Evolutionary conservation across 2,113 vertebrate species (phyloP).

Genomic region (Lichenostomus cassidix): DNA sequence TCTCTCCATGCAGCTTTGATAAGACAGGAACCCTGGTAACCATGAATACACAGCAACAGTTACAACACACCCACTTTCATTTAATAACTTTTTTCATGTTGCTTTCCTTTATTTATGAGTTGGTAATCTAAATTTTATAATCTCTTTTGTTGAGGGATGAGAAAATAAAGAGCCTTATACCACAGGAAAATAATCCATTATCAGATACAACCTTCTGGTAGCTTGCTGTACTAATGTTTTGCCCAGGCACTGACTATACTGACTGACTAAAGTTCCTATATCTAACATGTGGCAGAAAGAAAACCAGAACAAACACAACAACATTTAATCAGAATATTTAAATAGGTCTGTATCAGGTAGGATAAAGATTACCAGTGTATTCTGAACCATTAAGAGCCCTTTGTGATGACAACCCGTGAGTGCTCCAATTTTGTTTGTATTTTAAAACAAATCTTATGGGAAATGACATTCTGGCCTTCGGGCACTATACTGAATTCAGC

Average conservation of each 20-base stretch:
- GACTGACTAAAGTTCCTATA: neutral
- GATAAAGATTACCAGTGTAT: neutral
- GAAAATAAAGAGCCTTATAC: neutral
- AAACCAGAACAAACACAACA: neutral
- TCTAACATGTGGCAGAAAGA: neutral
- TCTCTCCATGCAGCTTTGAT: neutral
- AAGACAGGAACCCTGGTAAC: neutral
- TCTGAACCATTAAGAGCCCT: neutral
- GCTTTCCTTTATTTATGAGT: neutral
- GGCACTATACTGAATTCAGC: neutral
- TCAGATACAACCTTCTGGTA: neutral
- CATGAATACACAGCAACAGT: neutral
- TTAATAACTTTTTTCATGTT: neutral
- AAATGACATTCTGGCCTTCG: constrained; percentile 10
- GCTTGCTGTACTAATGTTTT: neutral
- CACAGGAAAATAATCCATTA: neutral
- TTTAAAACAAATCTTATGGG: neutral
- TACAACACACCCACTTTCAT: neutral
- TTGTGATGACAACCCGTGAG: neutral
- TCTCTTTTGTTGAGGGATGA: neutral
- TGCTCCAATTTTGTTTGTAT: neutral
- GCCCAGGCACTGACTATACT: neutral
- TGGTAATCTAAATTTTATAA: neutral
- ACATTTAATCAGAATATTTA: neutral
- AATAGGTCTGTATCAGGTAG: neutral